phyloP scores from a whole-genome alignment of 92 coral and sea anemone genomes.

The Epizoanthus stellaris region DNA sequence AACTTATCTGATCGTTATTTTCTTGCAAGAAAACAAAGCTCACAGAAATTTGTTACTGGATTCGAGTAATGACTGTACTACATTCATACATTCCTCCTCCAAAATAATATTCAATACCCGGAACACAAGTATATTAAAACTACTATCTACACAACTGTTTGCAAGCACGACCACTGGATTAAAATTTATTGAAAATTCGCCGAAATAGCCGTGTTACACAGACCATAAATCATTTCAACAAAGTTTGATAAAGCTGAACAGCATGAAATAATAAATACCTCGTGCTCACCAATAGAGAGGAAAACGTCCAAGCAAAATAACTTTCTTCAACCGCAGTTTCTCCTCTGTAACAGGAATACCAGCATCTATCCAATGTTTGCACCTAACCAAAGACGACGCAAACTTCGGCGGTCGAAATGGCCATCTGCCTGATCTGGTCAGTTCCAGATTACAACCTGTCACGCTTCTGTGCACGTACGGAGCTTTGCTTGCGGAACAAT shows the following conservation, averaged over 20 bases:
- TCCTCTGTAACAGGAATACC: background rate
- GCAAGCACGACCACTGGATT: too few relatives aligned
- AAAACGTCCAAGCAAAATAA: conserved; percentile 8
- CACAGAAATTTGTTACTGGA: too few relatives aligned
- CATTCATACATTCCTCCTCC: background rate
- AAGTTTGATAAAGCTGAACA: background rate
- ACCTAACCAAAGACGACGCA: background rate
- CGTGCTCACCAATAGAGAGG: background rate
- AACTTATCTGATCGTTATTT: too few relatives aligned
- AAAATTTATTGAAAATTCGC: too few relatives aligned
- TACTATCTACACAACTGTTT: too few relatives aligned
- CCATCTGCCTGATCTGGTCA: background rate
- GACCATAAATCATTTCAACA: background rate
- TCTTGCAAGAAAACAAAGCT: too few relatives aligned
- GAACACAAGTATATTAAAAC: too few relatives aligned
- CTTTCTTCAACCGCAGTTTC: background rate
- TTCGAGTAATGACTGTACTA: too few relatives aligned
- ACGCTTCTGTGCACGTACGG: background rate
- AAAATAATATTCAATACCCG: too few relatives aligned
- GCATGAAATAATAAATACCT: background rate
- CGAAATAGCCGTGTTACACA: background rate
- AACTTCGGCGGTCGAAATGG: background rate
- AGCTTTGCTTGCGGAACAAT: background rate
- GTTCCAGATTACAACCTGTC: background rate
- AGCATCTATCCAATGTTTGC: background rate